Base-by-base conservation (phyloP, 2,888 invertebrate species). In the Prosapia bicincta region DNA sequence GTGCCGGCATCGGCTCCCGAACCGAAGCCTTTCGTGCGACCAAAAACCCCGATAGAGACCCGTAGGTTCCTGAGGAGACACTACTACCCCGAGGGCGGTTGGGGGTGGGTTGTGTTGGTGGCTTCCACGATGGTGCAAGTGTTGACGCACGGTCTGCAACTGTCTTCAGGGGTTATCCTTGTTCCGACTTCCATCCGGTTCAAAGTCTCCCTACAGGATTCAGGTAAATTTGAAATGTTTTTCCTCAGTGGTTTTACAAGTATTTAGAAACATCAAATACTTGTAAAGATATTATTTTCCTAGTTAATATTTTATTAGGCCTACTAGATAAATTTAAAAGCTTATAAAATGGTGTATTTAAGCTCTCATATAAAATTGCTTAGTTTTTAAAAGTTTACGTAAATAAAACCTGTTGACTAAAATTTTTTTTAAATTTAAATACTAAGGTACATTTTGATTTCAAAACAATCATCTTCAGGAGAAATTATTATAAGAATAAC, bases 81-180 rank as follows among this genome's bases (percentile, higher is more conserved):
- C 81, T 94, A 94, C 86, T 94, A 94, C 85, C 94, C 94, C 3
- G 95, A 95, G 86, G 94, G 94, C 2, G 94, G 94, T 15, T 95
- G 94, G 94, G 94, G 95, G 20, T 95, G 93, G 93, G 89, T 93
- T 71, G 89, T 95, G 77, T 90, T 92, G 69, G 88, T 90, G 72
- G 93, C 93, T 79, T 91, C 91, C 26, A 88, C 92, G 26, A 85
- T 92, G 76, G 92, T 92, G 25, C 92, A 94, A 83, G 85, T 93
- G 72, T 85, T 95, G 71, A 90, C 91, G 70, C 91, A 93, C 81
- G 94, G 94, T 7, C 85, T 94, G 73, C 94, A 94, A 83, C 87
- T 93, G 80, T 90, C 92, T 66, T 85, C 85, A 78, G 88, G 86
- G 28, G 82, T 87, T 32, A 83, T 87, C 76, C 84, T 87, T 81